Evolutionary conservation across 1,140 invertebrate species (phyloP), one percentile per base, ranked within the genome.

Genomic region (Achroia grisella): DNA sequence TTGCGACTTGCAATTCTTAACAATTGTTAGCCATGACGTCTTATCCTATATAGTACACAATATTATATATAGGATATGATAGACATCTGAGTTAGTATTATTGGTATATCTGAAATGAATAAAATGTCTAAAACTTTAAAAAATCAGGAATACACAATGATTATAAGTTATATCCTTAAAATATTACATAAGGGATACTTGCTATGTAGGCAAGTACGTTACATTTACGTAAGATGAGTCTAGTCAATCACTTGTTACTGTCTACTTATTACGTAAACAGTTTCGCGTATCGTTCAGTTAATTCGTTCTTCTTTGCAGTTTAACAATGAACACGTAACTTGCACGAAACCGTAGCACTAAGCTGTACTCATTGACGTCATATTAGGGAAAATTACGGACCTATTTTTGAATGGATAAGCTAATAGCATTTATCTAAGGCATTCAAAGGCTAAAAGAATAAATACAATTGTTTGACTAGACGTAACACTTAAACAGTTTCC

Each of bases 161-260:
- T 29, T 42, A 43, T 60, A 53, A 56, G 51, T 36, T 46, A 55
- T 35, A 30, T 52, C 45, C 56, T 52, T 52, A 6, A 23, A 23
- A 23, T 32, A 53, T 80, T 80, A 71, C 52, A 57, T 71, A 80
- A 76, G 31, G 39, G 47, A 39, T 43, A 61, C 51, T 68, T 64
- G 58, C 60, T 60, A 66, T 70, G 61, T 60, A 48, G 46, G 66
- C 58, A 56, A 56, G 70, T 82, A 63, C 58, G 64, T 62, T 77
- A 70, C 43, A 68, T 71, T 82, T 79, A 77, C 72, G 73, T 76
- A 82, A 82, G 70, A 71, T 62, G 64, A 44, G 65, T 66, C 73
- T 73, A 82, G 74, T 78, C 62, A 82, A 76, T 76, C 67, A 70
- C 58, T 62, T 58, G 56, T 52, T 51, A 62, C 62, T 57, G 71